Evolutionary conservation across 1,140 invertebrate genomes (phyloP).

Genomic region (Catajapyx aquilonaris): DNA sequence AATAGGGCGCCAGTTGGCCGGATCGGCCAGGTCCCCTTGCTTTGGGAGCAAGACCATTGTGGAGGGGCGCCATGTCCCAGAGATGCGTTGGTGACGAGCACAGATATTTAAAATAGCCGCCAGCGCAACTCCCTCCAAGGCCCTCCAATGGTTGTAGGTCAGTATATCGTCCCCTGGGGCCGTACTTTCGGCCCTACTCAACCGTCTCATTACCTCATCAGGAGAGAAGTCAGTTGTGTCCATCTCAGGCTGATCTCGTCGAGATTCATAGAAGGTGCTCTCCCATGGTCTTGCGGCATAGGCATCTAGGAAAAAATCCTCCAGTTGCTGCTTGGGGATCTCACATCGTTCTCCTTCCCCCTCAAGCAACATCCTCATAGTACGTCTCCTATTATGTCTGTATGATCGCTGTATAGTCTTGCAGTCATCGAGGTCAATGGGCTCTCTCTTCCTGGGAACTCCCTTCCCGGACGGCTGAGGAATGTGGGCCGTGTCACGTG

Average conservation of each 20-base stretch:
- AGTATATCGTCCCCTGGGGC: constrained; percentile 9
- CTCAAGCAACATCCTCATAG: not conserved
- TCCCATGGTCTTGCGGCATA: not conserved
- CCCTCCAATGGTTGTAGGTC: constrained; percentile 4
- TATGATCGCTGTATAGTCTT: not conserved
- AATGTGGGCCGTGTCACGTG: too few relatives aligned
- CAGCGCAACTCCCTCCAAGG: constrained; percentile 1
- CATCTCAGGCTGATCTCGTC: too few relatives aligned
- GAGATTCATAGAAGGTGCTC: not conserved
- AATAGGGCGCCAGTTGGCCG: constrained; percentile 6
- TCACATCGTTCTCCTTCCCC: not conserved
- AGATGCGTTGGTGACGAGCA: constrained; percentile 1
- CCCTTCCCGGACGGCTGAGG: too few relatives aligned
- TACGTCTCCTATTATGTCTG: not conserved
- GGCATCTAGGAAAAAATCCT: not conserved
- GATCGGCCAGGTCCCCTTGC: not conserved
- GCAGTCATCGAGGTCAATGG: not conserved
- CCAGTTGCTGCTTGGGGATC: not conserved
- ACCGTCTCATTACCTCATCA: constrained; percentile 1
- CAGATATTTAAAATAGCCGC: constrained; percentile 6
- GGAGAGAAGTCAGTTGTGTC: not conserved
- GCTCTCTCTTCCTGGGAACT: not conserved
- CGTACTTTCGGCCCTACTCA: constrained; percentile 7
- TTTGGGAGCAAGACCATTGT: constrained; percentile 8
- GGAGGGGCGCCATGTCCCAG: constrained; percentile 8